phyloP scores from a whole-genome alignment of 2,888 invertebrate species.

The Iphiclides podalirius region DNA sequence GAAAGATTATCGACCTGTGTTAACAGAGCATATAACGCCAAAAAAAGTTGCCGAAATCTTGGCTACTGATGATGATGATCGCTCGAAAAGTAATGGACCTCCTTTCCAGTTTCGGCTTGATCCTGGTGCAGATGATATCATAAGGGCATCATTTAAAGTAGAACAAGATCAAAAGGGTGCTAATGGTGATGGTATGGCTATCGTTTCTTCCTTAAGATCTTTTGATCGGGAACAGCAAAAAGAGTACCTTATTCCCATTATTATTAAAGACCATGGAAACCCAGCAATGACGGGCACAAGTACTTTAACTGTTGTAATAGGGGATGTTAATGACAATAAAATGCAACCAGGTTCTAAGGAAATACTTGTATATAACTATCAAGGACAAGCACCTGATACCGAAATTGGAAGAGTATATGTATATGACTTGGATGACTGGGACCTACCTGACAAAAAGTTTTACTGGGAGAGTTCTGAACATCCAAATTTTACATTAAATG shows the following conservation, averaged over 20 bases:
- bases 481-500: constrained; percentile 92
- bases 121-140: constrained; percentile 95
- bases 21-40: constrained; percentile 95
- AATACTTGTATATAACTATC: constrained; percentile 98
- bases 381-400: constrained; percentile 93
- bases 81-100: constrained; percentile 96
- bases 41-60: constrained; percentile 95
- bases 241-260: constrained; percentile 97
- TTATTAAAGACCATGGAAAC: constrained; percentile 97
- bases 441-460: constrained; percentile 97
- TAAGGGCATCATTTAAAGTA: constrained; percentile 96
- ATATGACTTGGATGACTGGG: constrained; percentile 99
- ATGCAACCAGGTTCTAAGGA: constrained; percentile 99
- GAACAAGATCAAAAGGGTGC: constrained; percentile 98
- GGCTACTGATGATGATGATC: constrained; percentile 96
- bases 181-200: constrained; percentile 98
- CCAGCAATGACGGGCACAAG: constrained; percentile 98
- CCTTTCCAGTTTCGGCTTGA: constrained; percentile 97
- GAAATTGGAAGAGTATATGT: constrained; percentile 98
- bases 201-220: constrained; percentile 94
- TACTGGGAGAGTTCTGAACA: constrained; percentile 95
- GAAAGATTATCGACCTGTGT: constrained; percentile 94
- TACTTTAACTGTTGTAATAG: constrained; percentile 97
- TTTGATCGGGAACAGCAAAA: constrained; percentile 98
- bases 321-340: constrained; percentile 98